These are phyloP conservation scores for Apocheima hispidaria DNA, from an alignment of 2,888 invertebrate species.

Conservation along the genomic window DNA sequence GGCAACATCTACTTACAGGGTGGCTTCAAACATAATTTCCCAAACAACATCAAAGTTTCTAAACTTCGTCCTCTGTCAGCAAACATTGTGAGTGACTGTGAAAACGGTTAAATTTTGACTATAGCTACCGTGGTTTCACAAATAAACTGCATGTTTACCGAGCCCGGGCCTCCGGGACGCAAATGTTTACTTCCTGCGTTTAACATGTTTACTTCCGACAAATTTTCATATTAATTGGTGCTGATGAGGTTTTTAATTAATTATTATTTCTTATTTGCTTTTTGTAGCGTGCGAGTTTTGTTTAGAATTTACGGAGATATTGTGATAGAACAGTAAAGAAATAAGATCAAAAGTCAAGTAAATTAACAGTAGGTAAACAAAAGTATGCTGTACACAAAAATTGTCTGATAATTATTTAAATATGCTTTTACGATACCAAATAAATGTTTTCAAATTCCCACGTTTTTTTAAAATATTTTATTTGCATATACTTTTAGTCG, in stretches of 20 bases:
- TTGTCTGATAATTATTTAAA: too few species aligned
- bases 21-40: conserved; percentile 29
- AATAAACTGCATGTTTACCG: conserved; percentile 53
- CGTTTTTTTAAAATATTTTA: too few species aligned
- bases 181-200: conserved; percentile 57
- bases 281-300: conserved; percentile 5
- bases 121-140: conserved; percentile 37
- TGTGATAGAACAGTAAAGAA: neutral
- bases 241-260: conserved; percentile 34
- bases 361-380: neutral
- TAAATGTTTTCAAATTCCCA: too few species aligned
- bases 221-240: conserved; percentile 39
- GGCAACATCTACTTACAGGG: conserved; percentile 5
- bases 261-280: conserved; percentile 31
- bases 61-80: conserved; percentile 35
- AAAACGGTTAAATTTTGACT: conserved; percentile 36
- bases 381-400: neutral
- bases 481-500: too few species aligned
- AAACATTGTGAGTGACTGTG: conserved; percentile 41
- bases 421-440: too few species aligned
- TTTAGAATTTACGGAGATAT: neutral
- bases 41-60: conserved; percentile 37
- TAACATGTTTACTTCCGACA: conserved; percentile 50
- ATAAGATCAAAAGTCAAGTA: neutral
- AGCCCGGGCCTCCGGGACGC: conserved; percentile 46